Evolutionary conservation across 2,888 invertebrate genomes (phyloP).

Genomic region (Phortica okadai): DNA sequence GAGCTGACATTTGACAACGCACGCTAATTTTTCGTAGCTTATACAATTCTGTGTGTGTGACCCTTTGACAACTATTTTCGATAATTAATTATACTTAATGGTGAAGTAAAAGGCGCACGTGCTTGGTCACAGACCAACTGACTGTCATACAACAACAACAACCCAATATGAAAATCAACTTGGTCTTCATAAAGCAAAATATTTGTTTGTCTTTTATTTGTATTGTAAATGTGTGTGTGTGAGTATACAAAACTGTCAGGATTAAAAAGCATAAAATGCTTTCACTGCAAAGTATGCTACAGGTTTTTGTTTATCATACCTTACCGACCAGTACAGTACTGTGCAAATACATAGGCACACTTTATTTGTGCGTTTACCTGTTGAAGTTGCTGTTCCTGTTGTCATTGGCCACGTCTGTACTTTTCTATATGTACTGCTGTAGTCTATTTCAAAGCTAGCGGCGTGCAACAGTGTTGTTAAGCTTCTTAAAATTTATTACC

Average conservation of each 20-base stretch:
- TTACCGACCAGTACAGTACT: conserved; percentile 10
- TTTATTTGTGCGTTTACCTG: neutral
- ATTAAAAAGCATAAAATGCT: conserved; percentile 68
- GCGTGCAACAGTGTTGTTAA: conserved; percentile 67
- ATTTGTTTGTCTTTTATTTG: conserved; percentile 1
- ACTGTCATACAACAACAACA: neutral
- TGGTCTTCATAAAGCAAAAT: conserved; percentile 13
- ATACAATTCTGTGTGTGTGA: neutral
- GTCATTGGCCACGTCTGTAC: conserved; percentile 50
- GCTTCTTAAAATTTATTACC: conserved; percentile 73
- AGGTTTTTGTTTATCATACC: neutral
- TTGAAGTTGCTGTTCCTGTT: conserved; percentile 25
- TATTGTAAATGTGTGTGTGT: conserved; percentile 61
- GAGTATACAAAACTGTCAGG: conserved; percentile 70
- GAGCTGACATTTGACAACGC: conserved; percentile 16
- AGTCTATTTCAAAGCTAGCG: conserved; percentile 62
- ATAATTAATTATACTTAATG: conserved; percentile 65
- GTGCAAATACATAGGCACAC: neutral
- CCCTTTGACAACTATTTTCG: conserved; percentile 21
- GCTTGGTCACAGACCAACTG: neutral
- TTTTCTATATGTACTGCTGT: conserved; percentile 38
- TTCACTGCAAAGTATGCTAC: conserved; percentile 29
- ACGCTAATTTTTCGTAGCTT: neutral
- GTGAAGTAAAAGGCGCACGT: neutral
- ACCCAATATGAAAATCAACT: neutral